These are phyloP conservation scores for Apoda limacodes DNA, from an alignment of 2,888 invertebrate species.

Conservation along the genomic window DNA sequence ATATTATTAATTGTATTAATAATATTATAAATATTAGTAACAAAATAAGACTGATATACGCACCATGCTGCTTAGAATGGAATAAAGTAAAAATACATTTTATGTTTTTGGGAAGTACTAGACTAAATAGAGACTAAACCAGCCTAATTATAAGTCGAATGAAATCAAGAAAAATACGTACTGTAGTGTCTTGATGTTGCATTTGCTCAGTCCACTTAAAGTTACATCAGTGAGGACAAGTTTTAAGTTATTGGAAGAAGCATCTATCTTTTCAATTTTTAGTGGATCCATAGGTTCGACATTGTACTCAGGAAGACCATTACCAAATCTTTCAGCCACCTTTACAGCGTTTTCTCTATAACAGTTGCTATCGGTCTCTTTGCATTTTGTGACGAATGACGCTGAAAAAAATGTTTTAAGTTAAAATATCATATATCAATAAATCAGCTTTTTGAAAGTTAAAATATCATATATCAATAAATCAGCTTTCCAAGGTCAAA, in stretches of 20 bases:
- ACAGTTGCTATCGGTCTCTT: conserved; percentile 26
- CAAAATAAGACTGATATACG: no score
- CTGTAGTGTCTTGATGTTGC: conserved; percentile 29
- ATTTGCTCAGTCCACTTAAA: conserved; percentile 31
- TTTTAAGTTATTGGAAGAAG: conserved; percentile 25
- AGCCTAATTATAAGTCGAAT: no score
- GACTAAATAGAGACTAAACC: no score
- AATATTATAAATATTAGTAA: no score
- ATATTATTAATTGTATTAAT: no score
- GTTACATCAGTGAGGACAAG: conserved; percentile 26
- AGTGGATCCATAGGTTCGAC: conserved; percentile 31
- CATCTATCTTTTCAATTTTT: conserved; percentile 27
- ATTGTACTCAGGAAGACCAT: conserved; percentile 18
- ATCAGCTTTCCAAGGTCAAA: no score
- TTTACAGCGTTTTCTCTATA: conserved; percentile 21
- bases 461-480: no score
- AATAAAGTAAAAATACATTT: no score
- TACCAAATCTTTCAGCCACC: conserved; percentile 8
- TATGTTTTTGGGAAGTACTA: no score
- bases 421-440: no score
- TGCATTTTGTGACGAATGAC: conserved; percentile 31
- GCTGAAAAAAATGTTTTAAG: conserved; percentile 24
- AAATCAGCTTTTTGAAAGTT: no score
- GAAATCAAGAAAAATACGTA: conserved; percentile 27
- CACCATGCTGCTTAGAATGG: no score